Conservation (phyloP, 1,140 invertebrate species). For the Drosophila truncata region DNA sequence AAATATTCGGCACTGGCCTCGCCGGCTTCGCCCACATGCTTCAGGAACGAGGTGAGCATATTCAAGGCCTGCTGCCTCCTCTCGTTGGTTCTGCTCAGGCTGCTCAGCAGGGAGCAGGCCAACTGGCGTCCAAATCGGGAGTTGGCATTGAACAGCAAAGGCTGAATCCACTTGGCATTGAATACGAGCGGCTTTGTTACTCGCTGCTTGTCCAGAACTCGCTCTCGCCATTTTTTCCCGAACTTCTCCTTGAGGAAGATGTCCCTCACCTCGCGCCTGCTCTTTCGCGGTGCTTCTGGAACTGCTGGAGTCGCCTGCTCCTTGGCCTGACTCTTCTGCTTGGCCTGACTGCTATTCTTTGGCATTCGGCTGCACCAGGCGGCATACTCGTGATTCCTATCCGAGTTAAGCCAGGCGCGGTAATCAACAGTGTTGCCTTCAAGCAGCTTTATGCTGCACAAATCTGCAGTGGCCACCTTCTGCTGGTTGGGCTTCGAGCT, state of each 20-base stretch:
- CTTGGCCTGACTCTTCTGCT: conserved; percentile 13
- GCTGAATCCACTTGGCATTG: conserved; percentile 92
- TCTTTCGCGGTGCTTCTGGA: conserved; percentile 27
- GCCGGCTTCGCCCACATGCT: conserved; percentile 93
- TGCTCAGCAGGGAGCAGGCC: conserved; percentile 95
- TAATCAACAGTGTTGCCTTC: conserved; percentile 91
- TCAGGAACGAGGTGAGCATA: conserved; percentile 94
- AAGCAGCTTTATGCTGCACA: conserved; percentile 87
- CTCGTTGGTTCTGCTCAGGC: conserved; percentile 88
- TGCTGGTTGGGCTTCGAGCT: conserved; percentile 87
- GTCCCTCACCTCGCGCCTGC: conserved; percentile 82
- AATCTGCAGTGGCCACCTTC: conserved; percentile 56
- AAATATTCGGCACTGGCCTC: conserved; percentile 97
- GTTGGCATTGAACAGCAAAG: conserved; percentile 95
- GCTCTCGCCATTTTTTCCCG: conserved; percentile 87
- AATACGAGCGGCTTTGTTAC: conserved; percentile 67
- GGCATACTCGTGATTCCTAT: conserved; percentile 90
- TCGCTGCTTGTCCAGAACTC: conserved; percentile 68
- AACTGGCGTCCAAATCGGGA: conserved; percentile 95
- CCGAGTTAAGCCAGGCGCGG: conserved; percentile 91
- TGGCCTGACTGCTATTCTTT: conserved; percentile 14
- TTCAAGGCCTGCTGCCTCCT: conserved; percentile 89
- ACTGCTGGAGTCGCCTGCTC: conserved; percentile 1
- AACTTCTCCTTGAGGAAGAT: conserved; percentile 93
- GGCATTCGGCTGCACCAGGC: conserved; percentile 88